phyloP scores from a whole-genome alignment of 2,113 vertebrate genomes.

The Riparia riparia region DNA sequence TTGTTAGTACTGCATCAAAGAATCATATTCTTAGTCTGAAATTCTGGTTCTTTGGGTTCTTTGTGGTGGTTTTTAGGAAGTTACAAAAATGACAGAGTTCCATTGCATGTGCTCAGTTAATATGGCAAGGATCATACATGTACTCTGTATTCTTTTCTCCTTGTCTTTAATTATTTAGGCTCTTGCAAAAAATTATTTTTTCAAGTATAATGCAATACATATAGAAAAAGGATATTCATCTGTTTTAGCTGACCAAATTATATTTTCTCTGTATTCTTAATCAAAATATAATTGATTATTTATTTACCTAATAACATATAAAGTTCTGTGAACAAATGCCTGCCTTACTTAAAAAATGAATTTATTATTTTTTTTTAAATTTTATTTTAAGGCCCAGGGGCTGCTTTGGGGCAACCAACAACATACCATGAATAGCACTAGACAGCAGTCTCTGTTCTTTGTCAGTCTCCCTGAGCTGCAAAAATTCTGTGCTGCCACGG shows the following conservation, averaged over 20 bases:
- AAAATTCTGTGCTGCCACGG: constrained; percentile 75
- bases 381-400: background rate
- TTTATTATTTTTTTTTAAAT: background rate
- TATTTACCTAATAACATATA: background rate
- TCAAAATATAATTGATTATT: background rate
- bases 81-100: background rate
- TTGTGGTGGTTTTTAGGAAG: background rate
- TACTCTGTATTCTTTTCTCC: background rate
- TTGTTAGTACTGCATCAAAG: background rate
- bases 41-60: background rate
- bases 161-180: background rate
- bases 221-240: background rate
- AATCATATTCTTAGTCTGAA: background rate
- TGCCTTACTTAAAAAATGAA: background rate
- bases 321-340: background rate
- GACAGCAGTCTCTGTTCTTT: constrained; percentile 80
- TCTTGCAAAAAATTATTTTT: background rate
- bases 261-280: background rate
- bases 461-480: constrained; percentile 79
- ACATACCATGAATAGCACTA: constrained; percentile 66
- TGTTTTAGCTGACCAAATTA: background rate
- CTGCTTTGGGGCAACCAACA: background rate
- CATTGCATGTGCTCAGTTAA: background rate
- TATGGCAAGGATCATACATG: too few relatives aligned
- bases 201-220: background rate